Evolutionary conservation across 2,797 vertebrate species (phyloP).

Genomic region (Cygnus olor): DNA sequence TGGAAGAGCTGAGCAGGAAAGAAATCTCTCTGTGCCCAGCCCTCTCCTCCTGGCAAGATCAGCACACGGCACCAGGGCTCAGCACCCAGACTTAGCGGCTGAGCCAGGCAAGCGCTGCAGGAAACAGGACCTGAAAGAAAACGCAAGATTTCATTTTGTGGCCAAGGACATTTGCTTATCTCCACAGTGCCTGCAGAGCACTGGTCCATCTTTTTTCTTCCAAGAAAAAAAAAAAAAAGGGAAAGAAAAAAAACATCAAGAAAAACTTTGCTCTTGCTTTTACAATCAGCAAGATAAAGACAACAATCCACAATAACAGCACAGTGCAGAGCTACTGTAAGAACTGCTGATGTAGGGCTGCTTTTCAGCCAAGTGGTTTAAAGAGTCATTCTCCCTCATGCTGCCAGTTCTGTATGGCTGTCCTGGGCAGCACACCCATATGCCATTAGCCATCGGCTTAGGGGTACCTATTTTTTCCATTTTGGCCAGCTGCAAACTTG

Average conservation of each 20-base stretch:
- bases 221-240: background rate
- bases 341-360: background rate
- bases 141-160: background rate
- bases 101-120: background rate
- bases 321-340: background rate
- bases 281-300: background rate
- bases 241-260: background rate
- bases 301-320: background rate
- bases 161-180: background rate
- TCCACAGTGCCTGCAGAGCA: background rate
- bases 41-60: background rate
- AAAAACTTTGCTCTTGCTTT: background rate
- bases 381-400: background rate
- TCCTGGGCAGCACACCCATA: background rate
- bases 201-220: background rate
- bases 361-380: background rate
- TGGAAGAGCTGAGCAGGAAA: background rate
- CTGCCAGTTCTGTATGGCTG: background rate
- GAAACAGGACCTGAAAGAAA: background rate
- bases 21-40: background rate
- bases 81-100: background rate
- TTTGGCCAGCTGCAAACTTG: background rate
- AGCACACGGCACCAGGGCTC: background rate
- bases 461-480: background rate
- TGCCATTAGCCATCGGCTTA: background rate